Base-by-base conservation (phyloP, 2,113 vertebrate genomes). In the Jacana jacana region DNA sequence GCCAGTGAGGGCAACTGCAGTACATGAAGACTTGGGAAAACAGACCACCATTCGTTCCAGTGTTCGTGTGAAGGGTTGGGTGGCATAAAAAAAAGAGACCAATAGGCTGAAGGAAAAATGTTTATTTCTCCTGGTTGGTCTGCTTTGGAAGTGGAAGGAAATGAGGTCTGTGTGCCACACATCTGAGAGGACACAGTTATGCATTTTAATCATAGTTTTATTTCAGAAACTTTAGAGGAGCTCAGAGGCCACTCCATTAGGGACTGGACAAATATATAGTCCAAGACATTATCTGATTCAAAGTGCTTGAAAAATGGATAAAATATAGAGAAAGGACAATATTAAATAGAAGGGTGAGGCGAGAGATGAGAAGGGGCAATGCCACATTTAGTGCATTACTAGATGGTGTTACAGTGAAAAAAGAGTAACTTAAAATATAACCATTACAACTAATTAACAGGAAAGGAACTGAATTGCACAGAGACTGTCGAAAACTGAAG, bases 1-100 rank as follows among this genome's bases (percentile, higher is more conserved):
- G 11, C 4, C 42, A 19, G 17, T 9, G 20, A 44, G 7, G 30
- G 18, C 20, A 69, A 72, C 7, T 31, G 44, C 8, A 46, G 40
- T 6, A 31, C 7, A 39, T 0, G 1, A 70, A 58, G 6, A 5
- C 19, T 46, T 5, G 5, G 28, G 19, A 72, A 89, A 46, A 2
- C 3, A 28, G 22, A 81, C 6, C 28, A 93, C 19, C 8, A 24
- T 60, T 85, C 64, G 6, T 85, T 68, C 35, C 30, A 39, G 8
- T 17, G 54, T 1, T 78, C 5, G 0, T 51, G 15, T 35, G 42
- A 46, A 81, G 17, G 7, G 68, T 69, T 81, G 49, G 2, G 19
- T 69, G 7, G 6, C 28, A 63, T 35, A 52, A 80, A 31, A 30
- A 30, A 5, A 76, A 64, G 14, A 83, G 13, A 63, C 11, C 63